Conservation (phyloP, 2,797 vertebrate species). For the Typhlichthys subterraneus region DNA sequence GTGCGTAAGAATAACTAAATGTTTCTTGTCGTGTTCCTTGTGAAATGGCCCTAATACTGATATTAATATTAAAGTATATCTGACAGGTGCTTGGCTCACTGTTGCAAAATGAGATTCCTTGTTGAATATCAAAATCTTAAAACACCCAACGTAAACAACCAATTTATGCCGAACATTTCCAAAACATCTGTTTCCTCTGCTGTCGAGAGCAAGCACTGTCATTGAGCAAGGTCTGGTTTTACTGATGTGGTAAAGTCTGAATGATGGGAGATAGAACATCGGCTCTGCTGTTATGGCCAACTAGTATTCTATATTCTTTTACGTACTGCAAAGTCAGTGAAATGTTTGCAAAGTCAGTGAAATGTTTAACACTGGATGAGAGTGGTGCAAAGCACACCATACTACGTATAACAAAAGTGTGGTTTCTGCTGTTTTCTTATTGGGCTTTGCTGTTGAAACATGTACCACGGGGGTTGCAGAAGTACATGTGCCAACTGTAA, state of each 20-base stretch:
- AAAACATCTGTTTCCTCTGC: constrained; percentile 1
- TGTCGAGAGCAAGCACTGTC: constrained; percentile 1
- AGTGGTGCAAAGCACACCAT: background rate
- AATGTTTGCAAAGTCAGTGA: constrained; percentile 12
- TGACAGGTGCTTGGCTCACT: background rate
- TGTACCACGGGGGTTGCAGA: constrained; percentile 4
- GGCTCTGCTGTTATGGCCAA: constrained; percentile 7
- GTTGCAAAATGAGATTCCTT: background rate
- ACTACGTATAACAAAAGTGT: constrained; percentile 10
- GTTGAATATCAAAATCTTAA: background rate
- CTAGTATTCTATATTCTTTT: constrained; percentile 9
- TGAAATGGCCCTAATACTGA: no score
- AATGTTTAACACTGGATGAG: constrained; percentile 10
- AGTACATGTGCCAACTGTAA: constrained; percentile 36
- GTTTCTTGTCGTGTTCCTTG: no score
- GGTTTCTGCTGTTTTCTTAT: constrained; percentile 25
- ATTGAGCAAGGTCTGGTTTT: constrained; percentile 1
- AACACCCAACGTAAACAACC: no score
- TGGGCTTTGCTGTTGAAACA: constrained; percentile 23
- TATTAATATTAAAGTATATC: background rate
- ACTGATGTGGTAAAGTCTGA: background rate
- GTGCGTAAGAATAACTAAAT: no score
- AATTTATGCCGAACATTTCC: background rate
- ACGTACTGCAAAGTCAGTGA: constrained; percentile 14
- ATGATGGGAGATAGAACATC: constrained; percentile 17